Percentiles rank a stretch among this genome's conserved stretches.
These are phyloP conservation scores for Drosophila meridionalis DNA, from an alignment of 2,888 invertebrate species.

Conservation along the genomic window DNA sequence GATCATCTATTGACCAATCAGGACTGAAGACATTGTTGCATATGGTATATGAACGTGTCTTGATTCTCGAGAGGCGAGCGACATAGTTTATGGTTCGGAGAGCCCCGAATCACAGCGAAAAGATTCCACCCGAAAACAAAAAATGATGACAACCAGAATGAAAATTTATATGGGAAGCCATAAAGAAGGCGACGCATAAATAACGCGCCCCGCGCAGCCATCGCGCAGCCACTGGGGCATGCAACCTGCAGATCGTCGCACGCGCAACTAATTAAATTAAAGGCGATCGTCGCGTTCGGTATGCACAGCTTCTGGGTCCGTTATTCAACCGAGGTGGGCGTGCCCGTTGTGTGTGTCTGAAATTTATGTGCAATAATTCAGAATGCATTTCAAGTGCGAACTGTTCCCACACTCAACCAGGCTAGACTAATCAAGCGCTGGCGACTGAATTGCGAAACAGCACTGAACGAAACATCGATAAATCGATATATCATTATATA, in stretches of 20 bases:
- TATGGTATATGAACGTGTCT: constrained; percentile 8
- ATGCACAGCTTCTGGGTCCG: constrained; percentile 34
- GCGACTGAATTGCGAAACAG: constrained; percentile 37
- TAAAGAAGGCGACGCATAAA: constrained; percentile 73
- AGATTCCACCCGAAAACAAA: constrained; percentile 35
- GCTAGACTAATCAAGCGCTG: constrained; percentile 25
- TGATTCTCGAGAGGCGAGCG: constrained; percentile 5
- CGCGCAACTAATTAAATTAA: constrained; percentile 82
- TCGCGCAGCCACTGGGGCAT: constrained; percentile 57
- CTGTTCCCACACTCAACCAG: constrained; percentile 67
- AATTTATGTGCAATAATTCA: constrained; percentile 74
- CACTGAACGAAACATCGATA: not conserved
- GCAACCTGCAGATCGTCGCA: constrained; percentile 65
- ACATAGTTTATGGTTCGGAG: constrained; percentile 50
- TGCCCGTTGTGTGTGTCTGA: constrained; percentile 11
- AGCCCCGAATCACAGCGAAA: constrained; percentile 40
- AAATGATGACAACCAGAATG: constrained; percentile 75
- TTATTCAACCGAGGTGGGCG: constrained; percentile 48
- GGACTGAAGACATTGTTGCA: constrained; percentile 32
- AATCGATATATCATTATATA: not conserved
- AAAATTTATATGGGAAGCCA: constrained; percentile 80
- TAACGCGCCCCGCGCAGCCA: constrained; percentile 41
- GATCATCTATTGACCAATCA: constrained; percentile 2
- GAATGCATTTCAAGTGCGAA: constrained; percentile 53
- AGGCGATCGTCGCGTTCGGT: constrained; percentile 56